Evolutionary conservation across 2,113 vertebrate genomes (phyloP), one percentile per base, ranked within the genome.

Genomic region (Hypanus sabinus): DNA sequence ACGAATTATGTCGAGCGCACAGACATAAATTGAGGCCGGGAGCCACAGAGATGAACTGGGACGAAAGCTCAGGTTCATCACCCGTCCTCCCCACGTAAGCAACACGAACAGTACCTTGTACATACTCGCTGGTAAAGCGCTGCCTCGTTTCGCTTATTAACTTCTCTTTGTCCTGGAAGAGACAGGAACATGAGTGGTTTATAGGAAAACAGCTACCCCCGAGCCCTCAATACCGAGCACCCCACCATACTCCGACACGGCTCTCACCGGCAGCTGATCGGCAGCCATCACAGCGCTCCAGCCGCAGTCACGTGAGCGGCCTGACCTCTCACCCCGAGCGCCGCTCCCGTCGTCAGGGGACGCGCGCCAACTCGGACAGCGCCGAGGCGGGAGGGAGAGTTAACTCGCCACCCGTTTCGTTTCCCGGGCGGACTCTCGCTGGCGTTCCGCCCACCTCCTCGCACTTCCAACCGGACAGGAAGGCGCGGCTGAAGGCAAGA

Each of bases 71-170:
- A 18, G 68, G 8, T 2, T 11, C 12, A 2, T 3, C 9, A 70
- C 68, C 10, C 2, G 68, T 70, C 3, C 10, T 18, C 5, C 68
- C 68, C 68, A 11, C 12, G 8, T 70, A 83, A n/a, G 94, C 75
- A 79, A 68, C 79, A 0, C 7, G 57, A 12, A 38, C 88, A 88
- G 96, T 96, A 99, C 99, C 98, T 97, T 97, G 95, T 80, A 98
- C 94, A 94, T 96, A 97, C 94, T 99, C 98, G 30, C 96, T 95
- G 94, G 97, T 97, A 96, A 99, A 99, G 93, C 98, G 97, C 94
- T 97, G 96, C 62, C 98, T 96, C 0, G 95, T 97, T 95, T 98
- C 98, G 83, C 96, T 95, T 70, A 99, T 96, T 95, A 98, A 97
- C 94, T 95, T 97, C 90, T 96, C 96, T 94, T 97, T 97, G 36